Percentiles rank a stretch among this genome's conserved stretches.
Conservation (phyloP, 2,113 vertebrate genomes). For the Erinaceus europaeus region DNA sequence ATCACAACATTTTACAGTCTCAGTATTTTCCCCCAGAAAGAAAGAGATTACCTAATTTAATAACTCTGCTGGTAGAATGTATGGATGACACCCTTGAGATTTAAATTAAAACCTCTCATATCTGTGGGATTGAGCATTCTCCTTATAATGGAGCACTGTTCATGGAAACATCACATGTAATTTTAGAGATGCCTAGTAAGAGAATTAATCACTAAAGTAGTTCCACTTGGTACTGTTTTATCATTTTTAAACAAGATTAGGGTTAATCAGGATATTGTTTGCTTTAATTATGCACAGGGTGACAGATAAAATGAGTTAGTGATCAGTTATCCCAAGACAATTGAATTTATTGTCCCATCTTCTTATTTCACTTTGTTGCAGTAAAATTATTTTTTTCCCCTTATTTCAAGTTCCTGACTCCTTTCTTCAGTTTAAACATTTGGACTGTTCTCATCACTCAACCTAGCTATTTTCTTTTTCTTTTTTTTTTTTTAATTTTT, state of each 20-base stretch:
- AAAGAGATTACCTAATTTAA: slow-evolving; percentile 75
- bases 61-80: slow-evolving; percentile 65
- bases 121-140: slow-evolving; percentile 64
- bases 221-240: slow-evolving; percentile 18
- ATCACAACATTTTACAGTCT: slow-evolving; percentile 67
- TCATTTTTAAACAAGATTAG: slow-evolving; percentile 28
- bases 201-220: slow-evolving; percentile 44
- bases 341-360: slow-evolving; percentile 9
- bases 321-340: background rate
- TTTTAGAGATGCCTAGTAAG: slow-evolving; percentile 52
- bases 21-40: slow-evolving; percentile 69
- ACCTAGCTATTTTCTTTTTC: background rate
- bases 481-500: background rate
- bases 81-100: slow-evolving; percentile 59
- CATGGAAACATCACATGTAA: slow-evolving; percentile 48
- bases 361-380: background rate
- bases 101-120: slow-evolving; percentile 69
- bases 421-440: background rate
- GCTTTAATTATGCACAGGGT: background rate
- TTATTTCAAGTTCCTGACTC: background rate
- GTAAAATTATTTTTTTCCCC: background rate
- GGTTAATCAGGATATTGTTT: slow-evolving; percentile 19
- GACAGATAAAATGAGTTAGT: slow-evolving; percentile 1
- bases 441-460: background rate
- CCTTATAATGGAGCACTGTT: slow-evolving; percentile 68